Evolutionary conservation across 2,888 invertebrate genomes (phyloP), one percentile per base, ranked within the genome.

Genomic region (Oligia latruncula): DNA sequence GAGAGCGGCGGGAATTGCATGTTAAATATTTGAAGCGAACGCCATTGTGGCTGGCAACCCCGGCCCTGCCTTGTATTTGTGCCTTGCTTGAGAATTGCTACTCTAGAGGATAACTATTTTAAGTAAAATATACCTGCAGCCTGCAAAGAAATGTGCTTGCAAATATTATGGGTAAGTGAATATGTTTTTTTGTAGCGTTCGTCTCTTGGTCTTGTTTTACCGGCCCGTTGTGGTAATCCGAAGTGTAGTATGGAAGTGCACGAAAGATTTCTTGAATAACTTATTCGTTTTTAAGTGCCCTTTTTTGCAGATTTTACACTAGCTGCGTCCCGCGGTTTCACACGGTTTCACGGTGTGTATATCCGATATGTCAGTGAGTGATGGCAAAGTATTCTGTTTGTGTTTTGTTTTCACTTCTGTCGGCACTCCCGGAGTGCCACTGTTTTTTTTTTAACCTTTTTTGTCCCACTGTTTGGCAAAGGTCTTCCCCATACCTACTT

Each of bases 1-100:
- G 93, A 91, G 92, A 89, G 92, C 90, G 87, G 83, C 85, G 92
- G 92, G 93, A 92, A 93, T 94, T 93, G 93, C 91, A 91, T 91
- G 91, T 91, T 94, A 93, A 93, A 94, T 94, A 93, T 93, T 94
- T 93, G 88, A 94, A 90, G 88, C 86, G 89, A 74, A 86, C 87
- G 81, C 87, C 89, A 85, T 86, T 89, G 87, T 91, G 90, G 86
- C 89, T 87, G 85, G 76, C 80, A 80, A 77, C 84, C 83, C 83
- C 83, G 73, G 81, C 78, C 80, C 71, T 77, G 75, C 76, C 78
- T 77, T 77, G 80, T 84, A 85, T 88, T 88, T 86, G 81, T 79
- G 74, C 80, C 80, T 84, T 80, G 81, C 74, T 80, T 71, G 78
- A 80, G 85, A 85, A 85, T 83, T 79, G 75, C 82, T 86, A 82